Evolutionary conservation across 2,797 vertebrate genomes (phyloP).

Genomic region (Coracias cyanogaster): DNA sequence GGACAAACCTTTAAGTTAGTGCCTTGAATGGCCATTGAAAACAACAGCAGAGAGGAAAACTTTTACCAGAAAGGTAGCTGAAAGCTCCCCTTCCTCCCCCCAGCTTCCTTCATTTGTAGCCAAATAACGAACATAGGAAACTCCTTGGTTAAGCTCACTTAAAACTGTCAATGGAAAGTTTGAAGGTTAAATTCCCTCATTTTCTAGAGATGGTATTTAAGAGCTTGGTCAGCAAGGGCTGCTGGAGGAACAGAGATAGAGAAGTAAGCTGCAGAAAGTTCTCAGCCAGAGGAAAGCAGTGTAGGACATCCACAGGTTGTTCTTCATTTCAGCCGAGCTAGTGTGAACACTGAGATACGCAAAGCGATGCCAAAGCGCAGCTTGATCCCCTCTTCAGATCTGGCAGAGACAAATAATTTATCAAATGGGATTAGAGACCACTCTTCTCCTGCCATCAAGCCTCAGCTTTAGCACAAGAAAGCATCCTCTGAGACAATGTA

Average conservation of each 20-base stretch:
- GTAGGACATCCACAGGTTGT: background rate
- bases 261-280: background rate
- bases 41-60: background rate
- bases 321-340: background rate
- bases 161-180: slow-evolving; percentile 41
- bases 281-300: background rate
- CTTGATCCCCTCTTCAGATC: background rate
- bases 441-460: background rate
- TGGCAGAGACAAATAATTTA: background rate
- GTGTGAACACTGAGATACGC: background rate
- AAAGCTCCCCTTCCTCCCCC: background rate
- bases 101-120: background rate
- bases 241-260: background rate
- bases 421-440: background rate
- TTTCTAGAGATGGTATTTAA: slow-evolving; percentile 1
- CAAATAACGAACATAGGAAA: slow-evolving; percentile 28
- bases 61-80: slow-evolving; percentile 5
- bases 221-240: slow-evolving; percentile 13
- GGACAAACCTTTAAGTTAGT: background rate
- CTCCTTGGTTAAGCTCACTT: slow-evolving; percentile 33
- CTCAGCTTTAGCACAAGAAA: background rate
- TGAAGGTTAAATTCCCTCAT: slow-evolving; percentile 30
- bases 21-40: background rate
- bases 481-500: background rate
- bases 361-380: background rate